Base-by-base conservation (phyloP, 2,888 invertebrate species). In the Lasius fuliginosus region DNA sequence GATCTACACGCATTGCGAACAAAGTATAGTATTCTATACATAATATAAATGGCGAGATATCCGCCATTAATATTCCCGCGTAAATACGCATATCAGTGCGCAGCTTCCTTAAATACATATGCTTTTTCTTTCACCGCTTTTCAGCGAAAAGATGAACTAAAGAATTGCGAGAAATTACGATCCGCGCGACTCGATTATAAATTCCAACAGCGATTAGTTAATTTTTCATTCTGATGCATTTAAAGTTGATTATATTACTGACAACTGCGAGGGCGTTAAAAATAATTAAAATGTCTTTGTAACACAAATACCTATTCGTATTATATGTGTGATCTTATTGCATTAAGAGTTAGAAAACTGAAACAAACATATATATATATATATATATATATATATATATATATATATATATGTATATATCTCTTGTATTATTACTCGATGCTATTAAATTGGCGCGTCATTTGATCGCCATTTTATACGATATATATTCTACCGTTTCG, bases 311-410 rank as follows among this genome's bases (percentile, higher is more conserved):
- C 2, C 49, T 53, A 53, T n/a, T 53, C 53, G n/a, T 53, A 53
- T 49, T 49, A 49, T 15, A 46, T n/a, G 8, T n/a, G 53, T 49
- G 49, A 49, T 9, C 53, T 53, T 53, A 53, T 53, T n/a, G n/a
- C 8, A 53, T 18, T 40, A 73, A 73, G 12, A 36, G 12, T 67
- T 67, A 67, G 27, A 67, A 49, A 76, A 67, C 36, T 75, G 65
- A 75, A 64, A 64, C 33, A 46, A 53, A 53, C 53, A 53, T 53
- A 53, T n/a, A n/a, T 36, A 1, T 36, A 36, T 23, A 23, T 23
- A 23, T 23, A 0, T 23, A 23, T 23, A 23, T 36, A 36, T 60
- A n/a, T n/a, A n/a, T n/a, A n/a, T n/a, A n/a, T n/a, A 53, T 53
- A 53, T n/a, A n/a, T 36, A 1, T 36, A 36, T 23, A 23, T 23